phyloP scores from a whole-genome alignment of 2,888 invertebrate genomes.

The Coleophora deauratella region DNA sequence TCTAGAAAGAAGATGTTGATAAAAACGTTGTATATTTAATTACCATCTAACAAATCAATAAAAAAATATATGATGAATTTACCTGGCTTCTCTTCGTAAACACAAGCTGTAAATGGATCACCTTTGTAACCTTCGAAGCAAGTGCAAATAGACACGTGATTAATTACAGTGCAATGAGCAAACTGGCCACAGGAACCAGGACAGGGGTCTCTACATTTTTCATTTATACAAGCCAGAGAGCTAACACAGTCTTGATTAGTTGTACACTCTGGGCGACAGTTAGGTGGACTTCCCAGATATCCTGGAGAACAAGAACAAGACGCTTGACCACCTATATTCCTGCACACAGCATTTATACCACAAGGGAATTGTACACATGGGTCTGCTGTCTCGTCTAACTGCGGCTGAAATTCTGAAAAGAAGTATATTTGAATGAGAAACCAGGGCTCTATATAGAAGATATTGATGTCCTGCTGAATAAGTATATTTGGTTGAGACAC shows the following conservation, averaged over 20 bases:
- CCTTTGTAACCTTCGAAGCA: constrained; percentile 75
- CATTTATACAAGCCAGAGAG: constrained; percentile 77
- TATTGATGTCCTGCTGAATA: constrained; percentile 1
- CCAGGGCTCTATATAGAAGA: not conserved
- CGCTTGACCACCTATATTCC: constrained; percentile 68
- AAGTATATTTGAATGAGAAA: not conserved
- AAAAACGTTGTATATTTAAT: not conserved
- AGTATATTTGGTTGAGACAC: too few species aligned
- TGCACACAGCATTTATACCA: constrained; percentile 77
- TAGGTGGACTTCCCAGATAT: constrained; percentile 78
- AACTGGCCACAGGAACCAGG: constrained; percentile 78
- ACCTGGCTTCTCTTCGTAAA: constrained; percentile 47
- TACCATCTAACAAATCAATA: too few species aligned
- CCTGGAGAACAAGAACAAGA: constrained; percentile 75
- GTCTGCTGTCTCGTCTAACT: constrained; percentile 56
- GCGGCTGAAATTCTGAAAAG: constrained; percentile 29
- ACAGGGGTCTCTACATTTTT: constrained; percentile 80
- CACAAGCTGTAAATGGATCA: constrained; percentile 74
- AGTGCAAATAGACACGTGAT: constrained; percentile 77
- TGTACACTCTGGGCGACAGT: constrained; percentile 79
- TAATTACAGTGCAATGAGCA: constrained; percentile 73
- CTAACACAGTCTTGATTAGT: constrained; percentile 79
- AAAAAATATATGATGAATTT: too few species aligned
- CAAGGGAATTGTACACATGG: constrained; percentile 81
- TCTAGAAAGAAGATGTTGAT: constrained; percentile 23